These are phyloP conservation scores for Orussus abietinus DNA, from an alignment of 1,140 invertebrate species.

Conservation along the genomic window DNA sequence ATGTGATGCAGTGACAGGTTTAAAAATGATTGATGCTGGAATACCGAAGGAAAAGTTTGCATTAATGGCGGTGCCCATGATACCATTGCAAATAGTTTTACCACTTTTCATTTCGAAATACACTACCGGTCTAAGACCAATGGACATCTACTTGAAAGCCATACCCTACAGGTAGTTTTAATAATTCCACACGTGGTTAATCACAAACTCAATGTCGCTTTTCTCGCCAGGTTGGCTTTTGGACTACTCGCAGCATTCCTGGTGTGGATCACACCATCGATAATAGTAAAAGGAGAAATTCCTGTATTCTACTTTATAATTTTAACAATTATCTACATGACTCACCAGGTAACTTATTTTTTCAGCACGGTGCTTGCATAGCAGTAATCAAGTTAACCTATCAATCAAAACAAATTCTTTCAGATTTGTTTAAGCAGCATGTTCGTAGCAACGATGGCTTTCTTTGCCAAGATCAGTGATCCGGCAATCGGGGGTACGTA, in stretches of 20 bases:
- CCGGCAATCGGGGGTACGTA: slow-evolving; percentile 95
- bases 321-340: slow-evolving; percentile 73
- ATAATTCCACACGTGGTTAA: no score
- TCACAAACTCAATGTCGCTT: slow-evolving; percentile 12
- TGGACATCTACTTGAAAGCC: slow-evolving; percentile 85
- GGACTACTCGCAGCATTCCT: slow-evolving; percentile 78
- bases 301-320: slow-evolving; percentile 78
- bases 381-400: slow-evolving; percentile 5
- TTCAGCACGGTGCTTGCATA: slow-evolving; percentile 2
- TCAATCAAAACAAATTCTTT: slow-evolving; percentile 18
- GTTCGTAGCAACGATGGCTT: slow-evolving; percentile 81
- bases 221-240: slow-evolving; percentile 69
- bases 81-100: slow-evolving; percentile 92
- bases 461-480: slow-evolving; percentile 86
- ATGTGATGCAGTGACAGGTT: slow-evolving; percentile 88
- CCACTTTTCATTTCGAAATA: slow-evolving; percentile 85
- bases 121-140: slow-evolving; percentile 81
- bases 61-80: slow-evolving; percentile 83
- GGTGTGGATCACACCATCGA: slow-evolving; percentile 79
- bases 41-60: slow-evolving; percentile 95
- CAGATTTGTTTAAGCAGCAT: slow-evolving; percentile 70
- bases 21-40: slow-evolving; percentile 93
- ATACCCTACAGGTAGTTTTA: slow-evolving; percentile 73
- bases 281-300: slow-evolving; percentile 63
- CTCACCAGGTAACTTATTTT: slow-evolving; percentile 77